Percentiles rank a stretch among this genome's conserved stretches.
Evolutionary conservation across 2,797 vertebrate genomes (phyloP).

Genomic region (Aldrovandia affinis): DNA sequence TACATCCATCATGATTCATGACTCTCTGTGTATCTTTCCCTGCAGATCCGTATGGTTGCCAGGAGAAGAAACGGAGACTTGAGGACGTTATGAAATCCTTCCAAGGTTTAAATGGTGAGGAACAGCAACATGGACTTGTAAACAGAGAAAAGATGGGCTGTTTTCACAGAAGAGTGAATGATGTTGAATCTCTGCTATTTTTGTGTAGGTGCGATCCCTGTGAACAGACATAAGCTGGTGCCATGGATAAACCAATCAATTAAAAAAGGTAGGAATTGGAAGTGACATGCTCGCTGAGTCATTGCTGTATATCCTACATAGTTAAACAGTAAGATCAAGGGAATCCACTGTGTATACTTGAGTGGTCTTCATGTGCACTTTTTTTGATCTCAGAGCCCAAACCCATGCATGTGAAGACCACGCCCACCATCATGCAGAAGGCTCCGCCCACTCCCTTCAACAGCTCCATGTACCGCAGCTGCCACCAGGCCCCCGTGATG

Average conservation of each 20-base stretch:
- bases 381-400: constrained; percentile 61
- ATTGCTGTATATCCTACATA: not conserved
- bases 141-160: not conserved
- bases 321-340: not conserved
- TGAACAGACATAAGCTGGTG: constrained; percentile 59
- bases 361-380: constrained; percentile 21
- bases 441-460: constrained; percentile 46
- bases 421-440: constrained; percentile 44
- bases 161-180: not conserved
- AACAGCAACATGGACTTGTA: constrained; percentile 31
- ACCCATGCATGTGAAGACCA: constrained; percentile 56
- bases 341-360: too few relatives aligned
- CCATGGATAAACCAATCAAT: constrained; percentile 54
- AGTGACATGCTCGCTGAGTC: not conserved
- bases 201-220: constrained; percentile 45
- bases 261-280: constrained; percentile 69
- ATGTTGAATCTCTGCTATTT: not conserved
- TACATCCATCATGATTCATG: not conserved
- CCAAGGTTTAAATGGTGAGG: constrained; percentile 59
- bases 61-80: constrained; percentile 87
- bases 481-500: constrained; percentile 52
- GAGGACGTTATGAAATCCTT: constrained; percentile 70
- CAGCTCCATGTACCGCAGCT: constrained; percentile 32
- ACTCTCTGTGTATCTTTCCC: not conserved
- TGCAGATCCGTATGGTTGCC: constrained; percentile 78